Evolutionary conservation across 2,113 vertebrate species (phyloP).

Genomic region (Gyps fulvus): DNA sequence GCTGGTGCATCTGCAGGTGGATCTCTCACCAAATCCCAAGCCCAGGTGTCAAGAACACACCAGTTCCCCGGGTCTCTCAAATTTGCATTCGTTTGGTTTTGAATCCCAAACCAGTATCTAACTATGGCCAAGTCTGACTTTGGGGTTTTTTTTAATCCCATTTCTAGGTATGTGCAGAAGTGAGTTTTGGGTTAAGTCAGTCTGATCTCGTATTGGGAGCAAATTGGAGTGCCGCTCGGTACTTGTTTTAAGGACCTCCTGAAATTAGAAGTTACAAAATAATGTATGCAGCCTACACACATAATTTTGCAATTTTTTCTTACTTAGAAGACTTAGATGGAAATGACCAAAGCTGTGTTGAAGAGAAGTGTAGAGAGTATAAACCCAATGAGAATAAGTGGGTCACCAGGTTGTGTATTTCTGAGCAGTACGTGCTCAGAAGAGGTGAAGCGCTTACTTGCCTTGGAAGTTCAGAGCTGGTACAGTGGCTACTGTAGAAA

Average conservation of each 20-base stretch:
- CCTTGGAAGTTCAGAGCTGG: not conserved
- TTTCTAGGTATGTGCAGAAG: not conserved
- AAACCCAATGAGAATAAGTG: not conserved
- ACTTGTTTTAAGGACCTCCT: not conserved
- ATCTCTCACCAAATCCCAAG: not conserved
- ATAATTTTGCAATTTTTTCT: not conserved
- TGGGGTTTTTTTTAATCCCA: rapidly evolving
- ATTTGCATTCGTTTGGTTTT: not conserved
- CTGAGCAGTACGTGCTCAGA: not conserved
- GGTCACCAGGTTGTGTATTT: not conserved
- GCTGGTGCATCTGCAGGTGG: not conserved
- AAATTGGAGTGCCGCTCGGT: not conserved
- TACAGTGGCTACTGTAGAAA: not conserved
- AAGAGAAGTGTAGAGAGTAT: not conserved
- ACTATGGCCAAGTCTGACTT: not conserved
- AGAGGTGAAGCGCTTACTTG: not conserved
- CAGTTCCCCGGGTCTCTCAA: not conserved
- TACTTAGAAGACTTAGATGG: not conserved
- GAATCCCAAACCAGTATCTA: not conserved
- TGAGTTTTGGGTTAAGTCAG: not conserved
- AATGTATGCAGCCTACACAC: not conserved
- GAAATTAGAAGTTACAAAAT: not conserved
- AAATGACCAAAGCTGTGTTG: not conserved
- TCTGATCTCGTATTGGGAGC: not conserved
- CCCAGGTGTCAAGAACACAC: not conserved